These are phyloP conservation scores for Petrolisthes cinctipes DNA, from an alignment of 2,888 invertebrate genomes.

Conservation along the genomic window DNA sequence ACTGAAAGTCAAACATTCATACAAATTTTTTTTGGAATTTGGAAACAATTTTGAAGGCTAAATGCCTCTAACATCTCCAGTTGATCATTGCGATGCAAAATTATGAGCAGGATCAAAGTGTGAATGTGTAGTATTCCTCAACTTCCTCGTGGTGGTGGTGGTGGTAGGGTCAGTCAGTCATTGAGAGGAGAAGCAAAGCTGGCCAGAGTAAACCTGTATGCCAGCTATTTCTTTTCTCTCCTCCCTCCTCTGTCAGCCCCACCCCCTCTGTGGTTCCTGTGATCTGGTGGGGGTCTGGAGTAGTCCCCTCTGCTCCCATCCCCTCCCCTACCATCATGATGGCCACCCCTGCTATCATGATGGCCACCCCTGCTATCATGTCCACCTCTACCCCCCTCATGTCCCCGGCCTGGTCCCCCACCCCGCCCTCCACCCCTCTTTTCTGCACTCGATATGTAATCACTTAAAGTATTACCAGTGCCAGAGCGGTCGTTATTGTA, in stretches of 20 bases:
- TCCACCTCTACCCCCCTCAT: slow-evolving; percentile 44
- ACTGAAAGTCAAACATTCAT: no score
- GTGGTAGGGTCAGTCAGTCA: slow-evolving; percentile 8
- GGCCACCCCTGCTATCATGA: slow-evolving; percentile 30
- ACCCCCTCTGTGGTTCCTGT: slow-evolving; percentile 55
- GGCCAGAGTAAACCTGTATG: slow-evolving; percentile 9
- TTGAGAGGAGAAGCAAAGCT: slow-evolving; percentile 1
- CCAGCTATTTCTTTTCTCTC: slow-evolving; percentile 26
- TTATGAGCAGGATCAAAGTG: background rate
- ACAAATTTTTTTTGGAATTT: no score
- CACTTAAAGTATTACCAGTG: slow-evolving; percentile 50
- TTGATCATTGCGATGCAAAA: slow-evolving; percentile 10
- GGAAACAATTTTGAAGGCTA: no score
- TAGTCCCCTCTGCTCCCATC: slow-evolving; percentile 42
- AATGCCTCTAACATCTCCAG: background rate
- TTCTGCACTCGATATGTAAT: slow-evolving; percentile 50
- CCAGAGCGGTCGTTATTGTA: slow-evolving; percentile 54
- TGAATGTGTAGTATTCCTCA: slow-evolving; percentile 13
- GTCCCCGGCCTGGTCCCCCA: slow-evolving; percentile 36
- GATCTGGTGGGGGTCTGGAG: slow-evolving; percentile 51
- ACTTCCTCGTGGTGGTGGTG: background rate
- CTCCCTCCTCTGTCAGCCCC: slow-evolving; percentile 48
- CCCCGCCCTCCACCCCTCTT: slow-evolving; percentile 45
- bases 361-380: slow-evolving; percentile 33
- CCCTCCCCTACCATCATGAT: slow-evolving; percentile 41